Conservation (phyloP, 2,797 vertebrate species). For the Lycodopsis pacificus region DNA sequence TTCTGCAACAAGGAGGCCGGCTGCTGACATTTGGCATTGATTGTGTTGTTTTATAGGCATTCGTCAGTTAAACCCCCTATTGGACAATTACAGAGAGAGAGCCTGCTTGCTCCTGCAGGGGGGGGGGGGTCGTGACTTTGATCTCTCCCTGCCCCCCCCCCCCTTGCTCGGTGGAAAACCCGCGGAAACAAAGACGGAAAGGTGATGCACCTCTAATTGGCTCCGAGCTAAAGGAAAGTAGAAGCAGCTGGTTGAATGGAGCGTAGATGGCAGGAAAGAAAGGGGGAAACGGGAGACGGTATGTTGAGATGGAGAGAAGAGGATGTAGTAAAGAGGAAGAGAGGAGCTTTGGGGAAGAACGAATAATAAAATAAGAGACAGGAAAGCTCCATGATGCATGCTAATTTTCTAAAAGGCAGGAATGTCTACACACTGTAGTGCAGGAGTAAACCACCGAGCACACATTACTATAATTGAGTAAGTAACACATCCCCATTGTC, state of each 20-base stretch:
- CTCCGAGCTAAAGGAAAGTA: constrained; percentile 66
- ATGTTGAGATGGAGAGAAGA: background rate
- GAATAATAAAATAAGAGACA: constrained; percentile 36
- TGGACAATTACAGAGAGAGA: constrained; percentile 65
- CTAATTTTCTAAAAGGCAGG: constrained; percentile 36
- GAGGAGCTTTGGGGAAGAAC: constrained; percentile 2
- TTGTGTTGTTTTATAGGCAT: constrained; percentile 68
- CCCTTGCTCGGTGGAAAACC: constrained; percentile 59
- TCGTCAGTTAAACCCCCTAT: constrained; percentile 65
- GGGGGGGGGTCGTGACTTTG: constrained; percentile 59
- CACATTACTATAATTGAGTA: background rate
- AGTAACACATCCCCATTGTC: background rate
- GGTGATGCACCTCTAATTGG: constrained; percentile 76
- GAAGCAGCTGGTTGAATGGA: constrained; percentile 67
- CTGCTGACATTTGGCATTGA: constrained; percentile 74
- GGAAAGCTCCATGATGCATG: constrained; percentile 47
- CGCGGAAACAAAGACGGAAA: constrained; percentile 63
- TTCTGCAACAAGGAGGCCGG: constrained; percentile 46
- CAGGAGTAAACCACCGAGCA: constrained; percentile 1
- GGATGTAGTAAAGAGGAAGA: background rate
- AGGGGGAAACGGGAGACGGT: background rate
- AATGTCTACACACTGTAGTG: background rate
- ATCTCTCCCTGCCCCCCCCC: constrained; percentile 61
- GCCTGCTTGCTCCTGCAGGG: constrained; percentile 38
- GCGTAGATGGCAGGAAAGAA: background rate